Evolutionary conservation across 2,888 invertebrate genomes (phyloP), one percentile per base, ranked within the genome.

Genomic region (Corbicula japonica): DNA sequence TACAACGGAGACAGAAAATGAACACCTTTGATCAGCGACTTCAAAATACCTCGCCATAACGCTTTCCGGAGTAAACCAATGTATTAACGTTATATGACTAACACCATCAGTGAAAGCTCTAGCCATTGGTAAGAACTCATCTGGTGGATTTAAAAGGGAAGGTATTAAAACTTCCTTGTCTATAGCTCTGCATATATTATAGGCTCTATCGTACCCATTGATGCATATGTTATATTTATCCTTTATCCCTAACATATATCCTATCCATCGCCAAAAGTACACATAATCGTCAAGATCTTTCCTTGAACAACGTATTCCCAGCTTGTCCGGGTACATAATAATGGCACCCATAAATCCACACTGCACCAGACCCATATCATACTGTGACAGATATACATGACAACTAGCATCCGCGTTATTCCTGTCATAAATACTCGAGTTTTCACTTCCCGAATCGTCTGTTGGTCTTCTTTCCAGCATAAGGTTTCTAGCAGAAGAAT

Each of bases 211-310:
- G 35, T 87, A 86, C 8, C 85, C 85, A 23, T 85, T 85, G 0
- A 34, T 52, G 79, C 92, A 92, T 12, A 92, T 85, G 63, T 92
- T 92, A 66, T 90, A 89, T 28, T 88, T 66, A 87, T 98, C 97
- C 85, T 97, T 95, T 76, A 98, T 95, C 2, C 98, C 98, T 82
- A 98, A 94, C 91, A 97, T 94, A 90, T 96, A 95, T 0, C 97
- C 97, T 56, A 98, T 94, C 0, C 96, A 96, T 79, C 96, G 95
- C 98, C 98, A 98, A 90, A 97, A 95, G 92, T 98, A 97, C 6
- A 96, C 94, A 79, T 97, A 96, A 0, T 96, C 96, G 63, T 96
- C 96, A 89, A 97, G 94, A 80, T 97, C 96, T 52, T 95, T 95
- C 0, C 94, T 93, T 12, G 94, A 95, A 2, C 95, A 94, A 10